Conservation (phyloP, 2,113 vertebrate species). For the Oreochromis aureus region DNA sequence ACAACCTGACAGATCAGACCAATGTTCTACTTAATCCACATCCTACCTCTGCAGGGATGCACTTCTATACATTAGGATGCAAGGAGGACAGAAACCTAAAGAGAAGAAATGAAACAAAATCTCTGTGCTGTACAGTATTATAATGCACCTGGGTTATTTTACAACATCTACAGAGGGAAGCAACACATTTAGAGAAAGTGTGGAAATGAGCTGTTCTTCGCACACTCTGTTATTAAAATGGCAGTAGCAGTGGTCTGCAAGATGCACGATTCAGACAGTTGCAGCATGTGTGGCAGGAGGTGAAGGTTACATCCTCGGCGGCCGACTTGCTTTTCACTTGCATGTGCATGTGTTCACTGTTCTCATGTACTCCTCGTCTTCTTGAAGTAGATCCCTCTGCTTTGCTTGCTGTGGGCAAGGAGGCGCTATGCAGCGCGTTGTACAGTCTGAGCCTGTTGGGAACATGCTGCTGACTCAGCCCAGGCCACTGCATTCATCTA, state of each 20-base stretch:
- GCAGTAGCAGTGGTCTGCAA: not conserved
- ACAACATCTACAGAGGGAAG: not conserved
- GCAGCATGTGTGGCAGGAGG: not conserved
- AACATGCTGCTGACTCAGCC: slow-evolving; percentile 74
- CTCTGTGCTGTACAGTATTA: not conserved
- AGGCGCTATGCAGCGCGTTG: slow-evolving; percentile 52
- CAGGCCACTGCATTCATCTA: slow-evolving; percentile 70
- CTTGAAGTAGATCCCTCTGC: slow-evolving; percentile 21
- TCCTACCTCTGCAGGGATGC: not conserved
- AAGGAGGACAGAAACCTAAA: not conserved
- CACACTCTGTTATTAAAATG: not conserved
- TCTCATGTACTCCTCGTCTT: slow-evolving; percentile 17
- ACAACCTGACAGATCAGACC: slow-evolving; percentile 2
- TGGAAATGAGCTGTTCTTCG: not conserved
- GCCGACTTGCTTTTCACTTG: not conserved
- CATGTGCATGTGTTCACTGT: slow-evolving; percentile 1
- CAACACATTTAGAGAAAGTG: not conserved
- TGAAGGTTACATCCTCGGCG: not conserved
- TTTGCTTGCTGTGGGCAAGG: slow-evolving; percentile 36
- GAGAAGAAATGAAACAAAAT: not conserved
- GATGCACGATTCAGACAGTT: not conserved
- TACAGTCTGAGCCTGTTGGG: slow-evolving; percentile 59
- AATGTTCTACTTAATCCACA: slow-evolving; percentile 25
- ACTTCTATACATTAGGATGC: not conserved
- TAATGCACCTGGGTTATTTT: not conserved